Base-by-base conservation (phyloP, 2,113 vertebrate genomes). In the Onychorhynchus coronatus region DNA sequence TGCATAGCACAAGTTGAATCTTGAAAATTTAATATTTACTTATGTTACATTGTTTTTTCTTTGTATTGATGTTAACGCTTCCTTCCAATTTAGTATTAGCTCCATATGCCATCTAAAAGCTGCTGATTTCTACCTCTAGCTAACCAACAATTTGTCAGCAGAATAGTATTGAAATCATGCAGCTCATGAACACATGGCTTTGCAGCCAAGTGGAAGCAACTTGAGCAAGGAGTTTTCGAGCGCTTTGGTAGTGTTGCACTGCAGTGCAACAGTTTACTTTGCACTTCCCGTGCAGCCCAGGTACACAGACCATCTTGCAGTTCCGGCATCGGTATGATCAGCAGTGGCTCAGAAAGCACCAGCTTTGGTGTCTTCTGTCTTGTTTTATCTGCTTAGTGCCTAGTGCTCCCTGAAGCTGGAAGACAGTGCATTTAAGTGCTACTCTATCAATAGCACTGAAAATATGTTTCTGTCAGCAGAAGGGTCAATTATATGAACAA, bases 401-500 rank as follows among this genome's bases (percentile, higher is more conserved):
- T 56, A 3, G 2, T 88, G 73, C 62, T 58, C 70, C 85, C 62
- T 62, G 53, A 55, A 5, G 5, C 55, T 80, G 74, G 42, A 70
- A 70, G 56, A 85, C 39, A 63, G 62, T n/a, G 78, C 35, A 33
- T 97, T 88, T 91, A 80, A 91, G 71, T 75, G 24, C 78, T 75
- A 14, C 53, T 70, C 37, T 73, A 25, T 53, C 78, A 66, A 31
- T 59, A 80, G 71, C 49, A 52, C 55, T 74, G 85, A 65, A 95
- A 93, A 76, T 91, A 44, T 11, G 74, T 91, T 85, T 87, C 82
- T 93, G 42, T 83, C 55, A 71, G 17, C 46, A 55, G 93, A 85
- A 71, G 30, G 42, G 85, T 95, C 85, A 94, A 39, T 88, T 89
- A 55, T 42, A 62, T 39, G 72, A 95, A 59, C 67, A 83, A 30